phyloP scores from a whole-genome alignment of 1,140 invertebrate genomes.

The Cheumatopsyche charites region DNA sequence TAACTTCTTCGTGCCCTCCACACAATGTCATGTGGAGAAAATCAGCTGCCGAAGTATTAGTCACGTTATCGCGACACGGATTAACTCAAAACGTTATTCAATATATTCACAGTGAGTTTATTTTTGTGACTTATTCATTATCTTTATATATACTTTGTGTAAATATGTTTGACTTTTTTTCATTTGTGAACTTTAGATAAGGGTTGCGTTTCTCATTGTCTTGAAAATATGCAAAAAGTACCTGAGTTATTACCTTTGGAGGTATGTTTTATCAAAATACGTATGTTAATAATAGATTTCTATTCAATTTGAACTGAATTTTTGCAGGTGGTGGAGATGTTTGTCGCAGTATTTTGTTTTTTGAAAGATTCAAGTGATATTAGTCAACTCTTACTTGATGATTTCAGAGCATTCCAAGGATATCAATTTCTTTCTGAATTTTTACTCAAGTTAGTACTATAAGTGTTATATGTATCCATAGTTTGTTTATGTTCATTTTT shows the following conservation, averaged over 20 bases:
- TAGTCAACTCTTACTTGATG: slow-evolving; percentile 91
- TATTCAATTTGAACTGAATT: not conserved
- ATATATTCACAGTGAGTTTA: slow-evolving; percentile 92
- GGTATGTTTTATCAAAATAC: slow-evolving; percentile 50
- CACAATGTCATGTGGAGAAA: slow-evolving; percentile 97
- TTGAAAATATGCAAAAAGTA: slow-evolving; percentile 96
- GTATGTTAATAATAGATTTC: not conserved
- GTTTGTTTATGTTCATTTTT: slow-evolving; percentile 35
- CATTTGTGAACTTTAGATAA: slow-evolving; percentile 75
- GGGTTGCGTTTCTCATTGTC: slow-evolving; percentile 91
- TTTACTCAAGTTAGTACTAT: slow-evolving; percentile 79
- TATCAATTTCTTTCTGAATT: slow-evolving; percentile 95
- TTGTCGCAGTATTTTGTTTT: slow-evolving; percentile 97
- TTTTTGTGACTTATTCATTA: not conserved
- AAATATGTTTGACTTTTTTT: not conserved
- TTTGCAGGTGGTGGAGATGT: slow-evolving; percentile 89
- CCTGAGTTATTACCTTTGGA: slow-evolving; percentile 92
- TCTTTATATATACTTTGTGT: slow-evolving; percentile 1
- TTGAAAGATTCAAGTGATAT: slow-evolving; percentile 98
- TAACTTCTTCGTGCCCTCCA: slow-evolving; percentile 91
- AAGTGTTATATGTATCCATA: slow-evolving; percentile 11
- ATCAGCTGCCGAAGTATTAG: slow-evolving; percentile 93
- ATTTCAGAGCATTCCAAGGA: slow-evolving; percentile 93
- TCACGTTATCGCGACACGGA: slow-evolving; percentile 93
- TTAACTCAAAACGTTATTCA: slow-evolving; percentile 90